These are phyloP conservation scores for Corticium candelabrum DNA, from an alignment of 37 sponge, comb jelly and placozoan species.

Conservation along the genomic window DNA sequence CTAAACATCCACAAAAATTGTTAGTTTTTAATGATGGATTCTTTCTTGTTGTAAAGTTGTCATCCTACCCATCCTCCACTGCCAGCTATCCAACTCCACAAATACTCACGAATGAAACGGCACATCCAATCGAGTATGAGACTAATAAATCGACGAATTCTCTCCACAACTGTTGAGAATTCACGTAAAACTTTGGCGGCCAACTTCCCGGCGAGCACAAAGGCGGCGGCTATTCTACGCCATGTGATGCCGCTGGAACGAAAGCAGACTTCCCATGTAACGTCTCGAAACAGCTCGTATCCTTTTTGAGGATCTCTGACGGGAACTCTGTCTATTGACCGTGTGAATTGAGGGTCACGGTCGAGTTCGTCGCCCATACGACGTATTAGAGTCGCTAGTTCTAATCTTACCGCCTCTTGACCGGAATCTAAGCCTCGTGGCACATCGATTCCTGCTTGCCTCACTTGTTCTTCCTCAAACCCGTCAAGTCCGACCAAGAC, in stretches of 20 bases:
- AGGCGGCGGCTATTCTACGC: not conserved
- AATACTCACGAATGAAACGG: not conserved
- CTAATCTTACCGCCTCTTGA: too few species aligned
- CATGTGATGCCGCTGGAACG: not conserved
- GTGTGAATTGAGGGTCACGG: not conserved
- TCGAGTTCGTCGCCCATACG: not conserved
- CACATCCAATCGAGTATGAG: not conserved
- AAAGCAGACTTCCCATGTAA: not conserved
- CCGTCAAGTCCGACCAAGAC: too few species aligned
- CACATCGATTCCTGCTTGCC: too few species aligned
- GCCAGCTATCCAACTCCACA: not conserved
- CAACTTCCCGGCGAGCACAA: not conserved
- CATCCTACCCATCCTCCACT: not conserved
- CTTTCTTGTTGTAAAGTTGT: too few species aligned
- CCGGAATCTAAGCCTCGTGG: too few species aligned
- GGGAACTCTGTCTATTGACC: not conserved
- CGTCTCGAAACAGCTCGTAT: not conserved
- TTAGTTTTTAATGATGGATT: too few species aligned
- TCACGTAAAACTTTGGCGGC: not conserved
- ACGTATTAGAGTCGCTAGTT: not conserved
- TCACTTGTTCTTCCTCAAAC: too few species aligned
- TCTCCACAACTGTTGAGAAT: not conserved
- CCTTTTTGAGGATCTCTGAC: not conserved
- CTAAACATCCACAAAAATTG: too few species aligned
- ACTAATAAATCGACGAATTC: not conserved